A percentile compares a stretch with the other conserved stretches of the same genome.
Evolutionary conservation across 2,888 invertebrate species (phyloP).

Genomic region (Morpho achilles): DNA sequence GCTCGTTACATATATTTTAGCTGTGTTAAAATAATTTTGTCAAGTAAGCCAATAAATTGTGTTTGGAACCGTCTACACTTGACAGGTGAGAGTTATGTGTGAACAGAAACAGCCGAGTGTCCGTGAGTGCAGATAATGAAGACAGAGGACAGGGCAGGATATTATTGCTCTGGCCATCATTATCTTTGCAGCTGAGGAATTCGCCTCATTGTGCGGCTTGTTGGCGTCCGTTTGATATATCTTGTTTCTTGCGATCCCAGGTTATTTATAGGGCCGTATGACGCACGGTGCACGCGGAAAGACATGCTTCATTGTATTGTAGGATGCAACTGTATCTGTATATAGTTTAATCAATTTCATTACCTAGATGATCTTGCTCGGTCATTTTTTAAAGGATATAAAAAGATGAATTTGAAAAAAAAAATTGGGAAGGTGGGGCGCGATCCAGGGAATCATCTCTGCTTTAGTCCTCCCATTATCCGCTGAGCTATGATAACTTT

Average conservation of each 20-base stretch:
- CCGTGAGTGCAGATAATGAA: constrained; percentile 10
- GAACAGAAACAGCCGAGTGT: constrained; percentile 6
- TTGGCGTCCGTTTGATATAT: constrained; percentile 34
- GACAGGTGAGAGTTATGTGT: constrained; percentile 5
- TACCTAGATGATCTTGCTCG: too few relatives aligned
- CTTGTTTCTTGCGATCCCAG: constrained; percentile 30
- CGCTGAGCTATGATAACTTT: too few relatives aligned
- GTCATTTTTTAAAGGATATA: too few relatives aligned
- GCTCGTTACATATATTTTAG: too few relatives aligned
- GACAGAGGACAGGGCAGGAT: constrained; percentile 23
- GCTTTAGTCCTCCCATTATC: too few relatives aligned
- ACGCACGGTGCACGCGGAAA: constrained; percentile 39
- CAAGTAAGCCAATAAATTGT: too few relatives aligned
- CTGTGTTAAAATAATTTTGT: too few relatives aligned
- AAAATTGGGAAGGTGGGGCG: too few relatives aligned
- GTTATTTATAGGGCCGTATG: constrained; percentile 43
- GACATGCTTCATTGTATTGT: constrained; percentile 16
- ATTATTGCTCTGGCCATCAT: constrained; percentile 28
- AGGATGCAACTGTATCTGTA: constrained; percentile 22
- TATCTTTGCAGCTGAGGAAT: constrained; percentile 30
- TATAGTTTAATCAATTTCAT: too few relatives aligned
- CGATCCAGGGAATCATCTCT: too few relatives aligned
- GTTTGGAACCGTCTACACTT: background rate
- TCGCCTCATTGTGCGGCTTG: constrained; percentile 30
- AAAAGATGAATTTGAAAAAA: too few relatives aligned